These are phyloP conservation scores for Melanotaenia boesemani DNA, from an alignment of 2,797 vertebrate species.

Conservation along the genomic window DNA sequence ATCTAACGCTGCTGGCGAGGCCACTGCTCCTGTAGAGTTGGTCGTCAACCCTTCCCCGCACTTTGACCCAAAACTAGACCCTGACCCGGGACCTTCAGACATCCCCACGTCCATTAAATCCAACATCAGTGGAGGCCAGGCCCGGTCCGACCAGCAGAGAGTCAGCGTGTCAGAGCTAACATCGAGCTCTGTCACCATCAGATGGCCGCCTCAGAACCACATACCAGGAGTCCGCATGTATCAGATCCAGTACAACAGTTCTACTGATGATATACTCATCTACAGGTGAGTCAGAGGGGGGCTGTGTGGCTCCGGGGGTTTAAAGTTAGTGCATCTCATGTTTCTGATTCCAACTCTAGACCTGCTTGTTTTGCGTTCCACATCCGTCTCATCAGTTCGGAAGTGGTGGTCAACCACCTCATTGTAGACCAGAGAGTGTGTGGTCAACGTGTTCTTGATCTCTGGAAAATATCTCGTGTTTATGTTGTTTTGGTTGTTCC, in stretches of 20 bases:
- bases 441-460: too few species aligned
- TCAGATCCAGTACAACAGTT: constrained; percentile 98
- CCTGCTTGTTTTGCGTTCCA: too few species aligned
- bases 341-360: too few species aligned
- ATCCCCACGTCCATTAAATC: constrained; percentile 87
- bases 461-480: too few species aligned
- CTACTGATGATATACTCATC: constrained; percentile 90
- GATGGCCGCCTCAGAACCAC: constrained; percentile 91
- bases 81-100: constrained; percentile 86
- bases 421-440: too few species aligned
- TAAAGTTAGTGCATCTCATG: too few species aligned
- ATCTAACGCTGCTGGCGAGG: constrained; percentile 93
- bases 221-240: constrained; percentile 92
- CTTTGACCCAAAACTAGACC: constrained; percentile 88
- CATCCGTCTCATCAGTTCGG: too few species aligned
- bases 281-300: constrained; percentile 85
- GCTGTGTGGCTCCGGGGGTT: too few species aligned
- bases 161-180: constrained; percentile 90
- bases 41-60: constrained; percentile 87
- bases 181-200: constrained; percentile 87
- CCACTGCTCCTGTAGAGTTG: constrained; percentile 90
- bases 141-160: constrained; percentile 77
- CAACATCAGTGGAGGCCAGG: constrained; percentile 80
- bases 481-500: too few species aligned
- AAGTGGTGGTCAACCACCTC: too few species aligned